Base-by-base conservation (phyloP, 2,888 invertebrate species). In the Xylocampa areola region DNA sequence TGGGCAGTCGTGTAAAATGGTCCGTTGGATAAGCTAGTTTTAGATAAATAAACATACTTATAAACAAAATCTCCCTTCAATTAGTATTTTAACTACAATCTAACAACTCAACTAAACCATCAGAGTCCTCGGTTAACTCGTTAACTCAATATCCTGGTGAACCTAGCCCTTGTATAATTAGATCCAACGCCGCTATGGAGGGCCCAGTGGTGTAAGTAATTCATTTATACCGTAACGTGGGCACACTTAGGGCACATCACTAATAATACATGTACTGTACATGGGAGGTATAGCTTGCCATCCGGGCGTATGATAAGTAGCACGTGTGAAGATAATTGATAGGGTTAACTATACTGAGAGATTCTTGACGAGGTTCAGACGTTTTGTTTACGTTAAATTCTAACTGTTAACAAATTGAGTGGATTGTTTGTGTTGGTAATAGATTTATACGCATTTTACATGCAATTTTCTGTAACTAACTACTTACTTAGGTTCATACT, bases 161-260 rank as follows among this genome's bases (percentile, higher is more conserved):
- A n/a, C n/a, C n/a, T n/a, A n/a, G n/a, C n/a, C n/a, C n/a, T n/a
- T n/a, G n/a, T 33, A 30, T 67, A 70, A 71, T 68, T 61, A 65
- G 16, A 65, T 71, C 68, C 27, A 21, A 19, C 4, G 27, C 43
- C 14, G 16, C 49, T 47, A 43, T 54, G 21, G n/a, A 4, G 37
- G 51, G 68, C 54, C 54, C 54, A 19, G 27, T 30, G 11, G 10
- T 33, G 21, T 68, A 50, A 72, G 39, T 72, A 66, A 73, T 69
- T 59, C 62, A 44, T 49, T 72, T 72, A 59, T 10, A 36, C 25
- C 10, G 17, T 1, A 17, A 13, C 33, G 29, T 37, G n/a, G 37
- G 37, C 47, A 25, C 47, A 30, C 33, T 61, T 66, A 49, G 6
- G 37, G 39, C 19, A 39, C 48, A 36, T 16, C 19, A 39, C 27